Evolutionary conservation across 2,113 vertebrate species (phyloP).

Genomic region (Amblyornis subalaris): DNA sequence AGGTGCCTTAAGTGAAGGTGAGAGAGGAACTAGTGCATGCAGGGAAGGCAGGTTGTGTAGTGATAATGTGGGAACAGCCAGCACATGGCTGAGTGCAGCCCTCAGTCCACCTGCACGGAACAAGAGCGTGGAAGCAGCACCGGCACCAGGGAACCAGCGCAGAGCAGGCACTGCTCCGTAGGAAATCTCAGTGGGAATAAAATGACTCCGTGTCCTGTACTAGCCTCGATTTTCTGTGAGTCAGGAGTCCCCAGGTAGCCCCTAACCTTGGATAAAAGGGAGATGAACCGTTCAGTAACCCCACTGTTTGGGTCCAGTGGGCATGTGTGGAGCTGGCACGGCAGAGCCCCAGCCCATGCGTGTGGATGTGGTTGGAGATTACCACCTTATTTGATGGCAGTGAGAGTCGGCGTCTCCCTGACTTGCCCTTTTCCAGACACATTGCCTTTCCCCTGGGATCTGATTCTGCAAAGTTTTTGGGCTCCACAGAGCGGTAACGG

Average conservation of each 20-base stretch:
- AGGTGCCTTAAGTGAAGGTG: not conserved
- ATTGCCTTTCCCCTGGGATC: not conserved
- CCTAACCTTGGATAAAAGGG: not conserved
- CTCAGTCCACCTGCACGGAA: not conserved
- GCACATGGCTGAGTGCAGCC: rapidly evolving
- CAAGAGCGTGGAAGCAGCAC: not conserved
- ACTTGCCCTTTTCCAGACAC: not conserved
- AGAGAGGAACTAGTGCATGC: not conserved
- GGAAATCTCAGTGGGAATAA: not conserved
- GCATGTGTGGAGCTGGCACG: not conserved
- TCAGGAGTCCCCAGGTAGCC: not conserved
- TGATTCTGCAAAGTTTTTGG: not conserved
- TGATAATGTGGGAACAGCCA: not conserved
- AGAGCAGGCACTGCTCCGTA: not conserved
- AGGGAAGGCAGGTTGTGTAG: not conserved
- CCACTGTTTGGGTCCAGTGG: not conserved
- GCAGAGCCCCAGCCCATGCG: rapidly evolving
- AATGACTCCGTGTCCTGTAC: not conserved
- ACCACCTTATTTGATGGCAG: not conserved
- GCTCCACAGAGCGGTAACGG: not conserved
- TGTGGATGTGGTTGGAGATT: rapidly evolving
- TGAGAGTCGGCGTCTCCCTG: not conserved
- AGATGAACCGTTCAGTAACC: not conserved
- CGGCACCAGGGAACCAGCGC: not conserved
- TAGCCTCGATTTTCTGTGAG: not conserved